Percentiles rank a stretch among this genome's conserved stretches.
Evolutionary conservation across 2,888 invertebrate species (phyloP).

Genomic region (Psylliodes chrysocephalus): DNA sequence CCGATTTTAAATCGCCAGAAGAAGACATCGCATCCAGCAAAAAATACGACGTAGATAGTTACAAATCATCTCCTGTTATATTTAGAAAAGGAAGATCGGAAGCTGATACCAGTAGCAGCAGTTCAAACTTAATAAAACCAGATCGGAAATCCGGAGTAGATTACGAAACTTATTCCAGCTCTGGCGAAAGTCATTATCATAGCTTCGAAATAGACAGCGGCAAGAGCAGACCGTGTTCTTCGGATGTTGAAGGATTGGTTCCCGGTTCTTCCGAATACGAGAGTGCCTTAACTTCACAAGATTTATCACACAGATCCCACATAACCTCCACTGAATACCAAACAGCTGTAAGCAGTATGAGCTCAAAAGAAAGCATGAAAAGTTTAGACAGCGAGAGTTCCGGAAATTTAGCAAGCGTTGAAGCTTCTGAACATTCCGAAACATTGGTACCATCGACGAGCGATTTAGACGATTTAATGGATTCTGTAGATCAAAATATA

Average conservation of each 20-base stretch:
- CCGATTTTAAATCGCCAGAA: slow-evolving; percentile 67
- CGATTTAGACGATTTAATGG: slow-evolving; percentile 80
- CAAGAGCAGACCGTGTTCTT: slow-evolving; percentile 83
- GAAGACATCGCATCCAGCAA: slow-evolving; percentile 63
- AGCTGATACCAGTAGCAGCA: slow-evolving; percentile 61
- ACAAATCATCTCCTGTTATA: slow-evolving; percentile 53
- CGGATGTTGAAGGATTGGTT: slow-evolving; percentile 84
- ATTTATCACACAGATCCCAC: slow-evolving; percentile 76
- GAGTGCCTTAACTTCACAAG: slow-evolving; percentile 83
- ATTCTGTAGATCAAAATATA: slow-evolving; percentile 68
- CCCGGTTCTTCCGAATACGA: slow-evolving; percentile 88
- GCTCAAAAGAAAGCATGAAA: slow-evolving; percentile 90
- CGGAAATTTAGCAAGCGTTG: slow-evolving; percentile 87
- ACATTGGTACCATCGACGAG: slow-evolving; percentile 91
- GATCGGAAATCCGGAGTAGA: slow-evolving; percentile 83
- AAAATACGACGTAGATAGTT: slow-evolving; percentile 54
- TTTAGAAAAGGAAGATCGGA: slow-evolving; percentile 60
- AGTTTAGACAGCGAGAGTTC: slow-evolving; percentile 91
- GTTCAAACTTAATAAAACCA: slow-evolving; percentile 58
- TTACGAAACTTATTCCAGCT: slow-evolving; percentile 84
- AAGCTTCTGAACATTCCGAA: slow-evolving; percentile 92
- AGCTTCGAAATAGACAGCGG: slow-evolving; percentile 83
- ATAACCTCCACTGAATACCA: slow-evolving; percentile 86
- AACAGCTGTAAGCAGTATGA: slow-evolving; percentile 87
- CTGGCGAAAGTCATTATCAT: slow-evolving; percentile 89